Base-by-base conservation (phyloP, 2,797 vertebrate genomes). In the Mergus octosetaceus region DNA sequence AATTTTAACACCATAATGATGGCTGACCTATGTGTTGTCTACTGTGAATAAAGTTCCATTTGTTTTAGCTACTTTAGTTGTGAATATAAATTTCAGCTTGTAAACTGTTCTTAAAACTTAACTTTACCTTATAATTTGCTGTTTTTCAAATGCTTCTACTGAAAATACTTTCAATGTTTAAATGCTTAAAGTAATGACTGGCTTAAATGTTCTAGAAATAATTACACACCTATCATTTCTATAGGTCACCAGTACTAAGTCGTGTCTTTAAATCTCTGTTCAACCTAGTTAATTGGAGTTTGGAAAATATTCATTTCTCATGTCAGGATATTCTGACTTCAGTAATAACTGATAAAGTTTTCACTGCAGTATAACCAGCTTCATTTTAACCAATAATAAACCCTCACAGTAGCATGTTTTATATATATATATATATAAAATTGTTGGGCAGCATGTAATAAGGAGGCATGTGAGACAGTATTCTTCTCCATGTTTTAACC, bases 311-410 rank as follows among this genome's bases (percentile, higher is more conserved):
- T 91, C 43, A 84, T 90, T 91, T 82, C 21, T 62, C 51, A 65
- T 56, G 75, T 69, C 94, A 91, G 69, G 64, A 27, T 88, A 75
- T 68, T 94, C 76, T 93, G 82, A 72, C 85, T 66, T 80, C 56
- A 87, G 56, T 78, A 87, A 94, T 90, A 87, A 89, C 43, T 85
- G 76, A 8, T 75, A 57, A 30, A 69, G 21, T 86, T 96, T 92
- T 60, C 45, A 49, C 60, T 76, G 13, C 66, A 79, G 79, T 84
- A 69, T 73, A 56, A 82, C n/a, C n/a, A 92, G 70, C 13, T 22
- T 51, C 20, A 82, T 93, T 89, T 72, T 60, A 71, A 88, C 25
- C 19, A 75, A 39, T 77, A 75, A 75, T 28, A 69, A 57, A 81
- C 32, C 24, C n/a, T 76, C 58, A 66, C 38, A 81, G n/a, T 18